Conservation (phyloP, 2,113 vertebrate species). For the Tauraco erythrolophus region DNA sequence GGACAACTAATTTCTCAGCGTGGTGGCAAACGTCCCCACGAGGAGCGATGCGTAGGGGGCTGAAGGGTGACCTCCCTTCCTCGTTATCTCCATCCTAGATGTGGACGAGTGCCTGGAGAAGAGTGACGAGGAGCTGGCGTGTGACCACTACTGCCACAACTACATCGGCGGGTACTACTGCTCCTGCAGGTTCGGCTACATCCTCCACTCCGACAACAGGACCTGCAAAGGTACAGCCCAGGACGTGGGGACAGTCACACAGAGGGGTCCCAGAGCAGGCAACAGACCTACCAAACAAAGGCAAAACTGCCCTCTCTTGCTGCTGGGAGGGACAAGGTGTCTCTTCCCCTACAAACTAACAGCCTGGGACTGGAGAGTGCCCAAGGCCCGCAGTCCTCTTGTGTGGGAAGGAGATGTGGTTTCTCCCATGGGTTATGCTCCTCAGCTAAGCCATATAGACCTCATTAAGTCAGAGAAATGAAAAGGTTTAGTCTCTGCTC, state of each 20-base stretch:
- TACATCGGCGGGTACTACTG: slow-evolving; percentile 95
- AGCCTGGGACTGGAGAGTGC: not conserved
- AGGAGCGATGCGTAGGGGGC: accelerated
- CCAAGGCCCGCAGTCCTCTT: not conserved
- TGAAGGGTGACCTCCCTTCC: not conserved
- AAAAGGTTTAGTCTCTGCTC: not conserved
- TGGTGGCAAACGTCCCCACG: accelerated
- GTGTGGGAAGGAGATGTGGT: not conserved
- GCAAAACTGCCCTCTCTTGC: not conserved
- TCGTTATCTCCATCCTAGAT: slow-evolving; percentile 74
- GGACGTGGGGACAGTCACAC: not conserved
- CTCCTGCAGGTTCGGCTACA: slow-evolving; percentile 94
- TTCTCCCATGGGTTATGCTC: not conserved
- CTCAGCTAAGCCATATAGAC: not conserved
- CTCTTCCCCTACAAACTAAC: not conserved
- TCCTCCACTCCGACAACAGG: slow-evolving; percentile 92
- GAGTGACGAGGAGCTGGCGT: slow-evolving; percentile 83
- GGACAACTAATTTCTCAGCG: not conserved
- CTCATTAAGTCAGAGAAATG: not conserved
- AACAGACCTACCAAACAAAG: not conserved
- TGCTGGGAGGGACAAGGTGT: not conserved
- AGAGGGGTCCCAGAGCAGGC: not conserved
- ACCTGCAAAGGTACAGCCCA: slow-evolving; percentile 88
- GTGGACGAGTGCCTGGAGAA: slow-evolving; percentile 90
- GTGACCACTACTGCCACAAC: slow-evolving; percentile 97